A percentile compares a stretch with the other conserved stretches of the same genome.
Evolutionary conservation across 2,113 vertebrate species (phyloP).

Genomic region (Copsychus sechellarum): DNA sequence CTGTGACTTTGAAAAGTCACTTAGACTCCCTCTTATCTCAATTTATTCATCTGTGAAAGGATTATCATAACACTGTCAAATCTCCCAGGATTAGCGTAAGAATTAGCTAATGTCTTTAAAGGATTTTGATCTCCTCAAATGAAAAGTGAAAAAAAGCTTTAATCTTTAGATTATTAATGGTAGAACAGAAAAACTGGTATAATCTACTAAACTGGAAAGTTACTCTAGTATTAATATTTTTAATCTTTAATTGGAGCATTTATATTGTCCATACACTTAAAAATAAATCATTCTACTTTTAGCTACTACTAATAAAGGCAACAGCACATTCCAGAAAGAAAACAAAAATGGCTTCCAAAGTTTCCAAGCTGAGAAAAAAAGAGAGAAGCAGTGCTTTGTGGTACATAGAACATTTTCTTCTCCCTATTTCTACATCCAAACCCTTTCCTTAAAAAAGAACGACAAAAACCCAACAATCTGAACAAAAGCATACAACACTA

Average conservation of each 20-base stretch:
- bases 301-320: neutral
- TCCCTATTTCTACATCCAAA: neutral
- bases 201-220: neutral
- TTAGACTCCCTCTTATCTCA: constrained; percentile 49
- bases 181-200: constrained; percentile 8
- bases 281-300: neutral
- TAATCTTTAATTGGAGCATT: neutral
- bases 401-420: neutral
- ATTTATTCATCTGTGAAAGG: constrained; percentile 63
- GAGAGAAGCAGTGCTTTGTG: neutral
- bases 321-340: neutral
- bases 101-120: constrained; percentile 61
- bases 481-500: neutral
- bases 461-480: neutral
- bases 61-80: constrained; percentile 57
- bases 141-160: constrained; percentile 33
- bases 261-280: neutral
- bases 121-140: constrained; percentile 43
- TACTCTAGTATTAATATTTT: constrained; percentile 8
- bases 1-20: constrained; percentile 55
- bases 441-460: neutral
- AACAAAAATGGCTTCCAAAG: neutral
- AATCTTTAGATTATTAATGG: constrained; percentile 45
- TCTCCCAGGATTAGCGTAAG: constrained; percentile 54
- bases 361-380: neutral